Evolutionary conservation across 37 sponge, comb jelly and placozoan genomes (phyloP), one percentile per base, ranked within the genome.

Genomic region (Mnemiopsis leidyi): DNA sequence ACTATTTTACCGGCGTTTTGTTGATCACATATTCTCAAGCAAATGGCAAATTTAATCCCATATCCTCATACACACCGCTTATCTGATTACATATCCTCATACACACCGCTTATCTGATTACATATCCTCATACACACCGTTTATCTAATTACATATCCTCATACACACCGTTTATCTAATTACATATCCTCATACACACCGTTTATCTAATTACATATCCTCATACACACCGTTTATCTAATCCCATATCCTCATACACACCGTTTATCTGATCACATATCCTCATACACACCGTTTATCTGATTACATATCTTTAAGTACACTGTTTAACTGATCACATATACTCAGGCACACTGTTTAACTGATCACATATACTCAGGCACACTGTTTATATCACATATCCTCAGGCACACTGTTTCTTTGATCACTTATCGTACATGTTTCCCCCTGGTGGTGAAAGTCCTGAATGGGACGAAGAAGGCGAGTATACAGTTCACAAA

Each of bases 401-500:
- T 69, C 34, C 79, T 5, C 90, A 85, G 90, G 48, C 24, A 16
- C 23, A 38, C 48, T 39, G 61, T 40, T 13, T 85, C 0, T 38
- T 29, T n/a, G 90, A 85, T 18, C 90, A 85, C 48, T 61, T 85
- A 0, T 13, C 61, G 29, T 40, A 40, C 90, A 85, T 85, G 90
- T 85, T 85, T 61, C 90, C 90, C 3, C 90, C 90, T 26, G 61
- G 36, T 28, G 90, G 90, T 9, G 48, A 33, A 25, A 85, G 90
- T 25, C 90, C 90, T 7, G 61, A 38, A n/a, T 85, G 90, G 90
- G 90, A 85, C 30, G 0, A 0, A 21, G 90, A 85, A 1, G 48
- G 90, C 0, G 61, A 38, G 0, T 85, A 85, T 61, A 85, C 61
- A 0, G 26, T 85, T 16, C 90, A 7, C 16, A 32, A 28, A 38